These are phyloP conservation scores for Caracal caracal DNA, from an alignment of 2,113 vertebrate genomes.

Conservation along the genomic window DNA sequence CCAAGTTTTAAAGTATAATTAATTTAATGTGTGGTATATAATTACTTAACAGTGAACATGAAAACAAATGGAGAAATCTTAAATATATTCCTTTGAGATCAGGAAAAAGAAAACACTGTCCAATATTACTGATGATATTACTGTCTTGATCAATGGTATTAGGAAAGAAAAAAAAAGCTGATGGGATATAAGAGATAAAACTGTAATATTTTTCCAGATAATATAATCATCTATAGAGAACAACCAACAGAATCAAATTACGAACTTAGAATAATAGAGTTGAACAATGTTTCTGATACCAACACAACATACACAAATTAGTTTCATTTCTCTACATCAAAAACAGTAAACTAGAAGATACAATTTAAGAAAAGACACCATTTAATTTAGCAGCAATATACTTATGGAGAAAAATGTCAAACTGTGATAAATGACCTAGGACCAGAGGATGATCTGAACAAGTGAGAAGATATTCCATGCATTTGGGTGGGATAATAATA, in stretches of 20 bases:
- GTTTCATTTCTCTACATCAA: neutral
- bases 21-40: neutral
- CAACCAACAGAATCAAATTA: neutral
- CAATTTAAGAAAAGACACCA: neutral
- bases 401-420: neutral
- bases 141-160: neutral
- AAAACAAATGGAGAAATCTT: neutral
- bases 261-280: neutral
- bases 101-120: neutral
- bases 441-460: neutral
- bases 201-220: neutral
- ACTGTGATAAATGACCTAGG: neutral
- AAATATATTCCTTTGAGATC: constrained; percentile 7
- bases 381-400: neutral
- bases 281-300: neutral
- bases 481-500: neutral
- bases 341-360: neutral
- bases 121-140: neutral
- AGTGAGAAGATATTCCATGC: neutral
- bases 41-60: neutral
- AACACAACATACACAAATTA: neutral
- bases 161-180: neutral
- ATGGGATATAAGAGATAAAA: neutral
- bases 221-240: neutral
- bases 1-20: neutral